Conservation (phyloP, 2,888 invertebrate genomes). For the Andrena bucephala region DNA sequence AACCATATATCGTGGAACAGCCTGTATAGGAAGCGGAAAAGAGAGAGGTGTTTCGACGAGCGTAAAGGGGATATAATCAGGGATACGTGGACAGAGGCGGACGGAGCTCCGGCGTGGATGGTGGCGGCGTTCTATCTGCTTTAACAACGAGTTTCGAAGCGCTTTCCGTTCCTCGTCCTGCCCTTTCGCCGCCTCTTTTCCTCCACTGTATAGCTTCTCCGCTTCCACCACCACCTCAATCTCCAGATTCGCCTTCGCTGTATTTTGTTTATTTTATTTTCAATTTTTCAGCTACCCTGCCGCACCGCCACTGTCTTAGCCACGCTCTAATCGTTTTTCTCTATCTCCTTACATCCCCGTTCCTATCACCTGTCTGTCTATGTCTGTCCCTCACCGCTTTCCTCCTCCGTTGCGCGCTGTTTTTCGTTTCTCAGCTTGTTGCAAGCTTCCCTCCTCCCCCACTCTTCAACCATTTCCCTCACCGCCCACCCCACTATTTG, state of each 20-base stretch:
- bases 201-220: constrained; percentile 54
- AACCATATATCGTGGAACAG: neutral
- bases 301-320: neutral
- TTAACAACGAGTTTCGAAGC: constrained; percentile 74
- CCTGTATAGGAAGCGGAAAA: constrained; percentile 58
- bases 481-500: neutral
- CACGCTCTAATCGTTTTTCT: neutral
- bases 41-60: constrained; percentile 41
- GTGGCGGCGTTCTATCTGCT: constrained; percentile 71
- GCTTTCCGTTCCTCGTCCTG: constrained; percentile 56
- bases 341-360: neutral
- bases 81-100: constrained; percentile 20
- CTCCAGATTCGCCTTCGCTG: constrained; percentile 14
- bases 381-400: neutral
- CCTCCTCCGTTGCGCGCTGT: constrained; percentile 17
- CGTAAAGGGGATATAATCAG: constrained; percentile 66
- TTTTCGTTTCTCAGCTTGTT: neutral
- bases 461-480: neutral
- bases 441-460: no score
- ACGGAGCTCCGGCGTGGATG: constrained; percentile 16
- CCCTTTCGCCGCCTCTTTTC: constrained; percentile 52
- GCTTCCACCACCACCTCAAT: constrained; percentile 14
- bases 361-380: constrained; percentile 18
- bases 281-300: constrained; percentile 67
- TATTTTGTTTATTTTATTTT: constrained; percentile 67